Evolutionary conservation across 2,797 vertebrate species (phyloP), one percentile per base, ranked within the genome.

Genomic region (Oophaga sylvatica): DNA sequence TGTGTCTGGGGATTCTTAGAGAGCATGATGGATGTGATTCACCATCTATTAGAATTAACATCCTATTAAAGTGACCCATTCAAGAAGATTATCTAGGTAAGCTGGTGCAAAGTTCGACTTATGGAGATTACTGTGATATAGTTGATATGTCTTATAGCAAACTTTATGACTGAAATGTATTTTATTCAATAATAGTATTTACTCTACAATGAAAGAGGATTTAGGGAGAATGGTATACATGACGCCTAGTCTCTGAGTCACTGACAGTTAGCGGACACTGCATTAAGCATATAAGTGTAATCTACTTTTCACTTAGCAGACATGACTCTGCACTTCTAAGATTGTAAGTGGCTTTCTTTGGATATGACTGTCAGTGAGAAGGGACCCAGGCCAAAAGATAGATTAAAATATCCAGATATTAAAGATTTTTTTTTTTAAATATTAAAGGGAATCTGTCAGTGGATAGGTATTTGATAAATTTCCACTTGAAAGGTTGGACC

Each of bases 41-140:
- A 68, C 17, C 87, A 73, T 68, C 31, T 60, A 26, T 67, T 63
- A 87, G 65, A 60, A 10, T 45, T 29, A 75, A 15, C 57, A 87
- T 79, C 81, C 63, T 84, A 84, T 79, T 88, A 84, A 84, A 31
- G 48, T 79, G 75, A 79, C 76, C 79, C 31, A 59, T 63, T 15
- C 26, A 76, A 82, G 75, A 71, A 73, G 75, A 56, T 84, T 88
- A 84, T 53, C 81, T 59, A 62, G 29, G 31, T 81, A 84, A 88
- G 83, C 87, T n/a, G 31, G 31, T 78, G 35, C 57, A 80, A 84
- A 60, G 22, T 41, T 56, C 68, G n/a, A 70, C n/a, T 31, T 29
- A 9, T 7, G n/a, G 63, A 70, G 29, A 20, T 70, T 82, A 56
- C 65, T 5, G 70, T 57, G 31, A 70, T 48, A 20, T 65, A 48